phyloP scores from a whole-genome alignment of 2,797 vertebrate genomes.

The Tadarida brasiliensis region DNA sequence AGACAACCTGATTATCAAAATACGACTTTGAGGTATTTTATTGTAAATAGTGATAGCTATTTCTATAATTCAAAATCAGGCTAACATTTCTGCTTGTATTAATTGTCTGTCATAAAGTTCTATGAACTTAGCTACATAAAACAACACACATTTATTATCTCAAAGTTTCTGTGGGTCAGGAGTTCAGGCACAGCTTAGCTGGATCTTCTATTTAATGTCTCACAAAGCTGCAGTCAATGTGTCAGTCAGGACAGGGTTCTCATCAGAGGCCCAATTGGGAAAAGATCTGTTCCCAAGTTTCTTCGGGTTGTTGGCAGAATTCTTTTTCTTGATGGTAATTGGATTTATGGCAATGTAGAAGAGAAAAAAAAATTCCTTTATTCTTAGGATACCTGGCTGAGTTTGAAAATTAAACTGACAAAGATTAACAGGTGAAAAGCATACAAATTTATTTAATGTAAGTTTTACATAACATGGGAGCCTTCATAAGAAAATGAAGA shows the following conservation, averaged over 20 bases:
- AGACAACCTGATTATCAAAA: conserved; percentile 32
- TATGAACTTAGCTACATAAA: background rate
- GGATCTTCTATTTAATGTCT: background rate
- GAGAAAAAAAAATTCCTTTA: background rate
- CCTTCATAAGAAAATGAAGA: background rate
- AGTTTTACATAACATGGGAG: background rate
- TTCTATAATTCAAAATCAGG: background rate
- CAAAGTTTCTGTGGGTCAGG: background rate
- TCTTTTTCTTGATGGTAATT: background rate
- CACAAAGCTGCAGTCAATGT: background rate
- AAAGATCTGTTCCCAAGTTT: background rate
- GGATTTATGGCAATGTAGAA: background rate
- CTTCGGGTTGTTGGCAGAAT: background rate
- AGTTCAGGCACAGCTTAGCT: background rate
- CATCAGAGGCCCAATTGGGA: background rate
- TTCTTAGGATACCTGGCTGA: background rate
- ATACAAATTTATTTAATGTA: background rate
- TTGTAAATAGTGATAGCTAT: conserved; percentile 18
- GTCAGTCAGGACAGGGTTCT: background rate
- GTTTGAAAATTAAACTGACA: conserved; percentile 14
- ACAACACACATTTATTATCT: background rate
- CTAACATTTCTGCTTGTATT: background rate
- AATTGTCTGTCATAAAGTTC: background rate
- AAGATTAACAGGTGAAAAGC: background rate
- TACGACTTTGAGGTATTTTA: conserved; percentile 8